Base-by-base conservation (phyloP, 2,113 vertebrate species). In the Forbesichthys papilliferus region DNA sequence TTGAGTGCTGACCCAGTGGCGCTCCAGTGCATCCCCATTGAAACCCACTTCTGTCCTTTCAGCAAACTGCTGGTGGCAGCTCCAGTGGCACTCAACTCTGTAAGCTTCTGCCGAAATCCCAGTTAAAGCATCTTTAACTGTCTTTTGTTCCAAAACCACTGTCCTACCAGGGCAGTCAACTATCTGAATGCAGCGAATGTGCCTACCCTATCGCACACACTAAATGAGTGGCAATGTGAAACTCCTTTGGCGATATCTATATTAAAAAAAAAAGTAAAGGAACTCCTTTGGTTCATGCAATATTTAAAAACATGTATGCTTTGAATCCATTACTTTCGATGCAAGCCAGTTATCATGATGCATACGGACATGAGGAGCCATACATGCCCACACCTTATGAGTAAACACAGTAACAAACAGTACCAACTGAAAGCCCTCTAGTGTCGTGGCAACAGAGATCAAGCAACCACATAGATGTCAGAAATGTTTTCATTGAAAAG, bases 21-120 rank as follows among this genome's bases (percentile, higher is more conserved):
- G 84, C 92, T 95, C 87, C 95, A 92, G 90, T 94, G 95, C 58
- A 77, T 93, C 76, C 95, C 93, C 74, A 83, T 94, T 92, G 93
- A 95, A 93, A 92, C 92, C 89, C 92, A 95, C 94, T 94, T 94
- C 94, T 95, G 95, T 84, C 94, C 93, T 79, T 61, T 92, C 71
- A 87, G 91, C 61, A 92, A 94, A 86, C 73, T 93, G 82, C 84
- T 93, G 81, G 67, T 91, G 81, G 88, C 93, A 36, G 92, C 90
- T 13, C 95, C 93, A 78, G 93, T 94, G 92, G 93, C 93, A 73
- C 94, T 94, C 75, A 94, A 94, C 90, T 94, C 95, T 91, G 94
- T 97, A 95, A 95, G 93, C 93, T 91, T 94, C 89, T 89, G 93
- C 90, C 94, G 84, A 93, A 93, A 95, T 91, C 91, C 94, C 89